Evolutionary conservation across 2,888 invertebrate species (phyloP), one percentile per base, ranked within the genome.

Genomic region (Drosophila demipolita): DNA sequence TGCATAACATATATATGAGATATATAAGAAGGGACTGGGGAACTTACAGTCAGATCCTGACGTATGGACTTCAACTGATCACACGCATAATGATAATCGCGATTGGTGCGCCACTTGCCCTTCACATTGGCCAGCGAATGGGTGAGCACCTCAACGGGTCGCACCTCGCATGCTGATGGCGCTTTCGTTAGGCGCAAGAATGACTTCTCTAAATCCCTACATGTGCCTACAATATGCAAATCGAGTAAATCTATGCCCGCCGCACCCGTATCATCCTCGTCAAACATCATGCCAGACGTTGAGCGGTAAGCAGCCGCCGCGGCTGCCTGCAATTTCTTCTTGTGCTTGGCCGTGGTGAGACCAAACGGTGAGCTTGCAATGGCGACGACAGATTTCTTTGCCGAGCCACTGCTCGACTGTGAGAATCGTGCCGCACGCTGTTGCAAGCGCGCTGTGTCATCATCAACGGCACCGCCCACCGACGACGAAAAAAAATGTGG

Each of bases 51-150:
- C 87, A 99, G 95, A 95, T 99, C 99, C 94, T 99, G 99, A 85
- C 99, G 94, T 82, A 99, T 99, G 11, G 99, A 99, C 94, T 99
- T 99, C 67, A 99, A 94, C 94, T 99, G 99, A 94, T 99, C 99
- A 94, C 99, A 99, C 71, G 98, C 97, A 94, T 98, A 99, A 93
- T 96, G 96, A 94, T 99, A 99, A 94, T 99, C 99, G 91, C 96
- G 96, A 90, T 96, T 97, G 66, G 95, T 95, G 79, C 96, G 95
- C 98, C 99, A 99, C 89, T 96, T 96, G 53, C 96, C 95, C 93
- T 99, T 98, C 15, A 99, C 99, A 94, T 97, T 96, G 91, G 95
- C 95, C 90, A 99, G 94, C 53, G 99, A 97, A 92, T 95, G 95
- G 87, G 94, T 94, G 73, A 99, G 95, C 55, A 99, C 96, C 91